Percentiles rank a stretch among this genome's conserved stretches.
Evolutionary conservation across 2,113 vertebrate species (phyloP).

Genomic region (Rafetus swinhoei): DNA sequence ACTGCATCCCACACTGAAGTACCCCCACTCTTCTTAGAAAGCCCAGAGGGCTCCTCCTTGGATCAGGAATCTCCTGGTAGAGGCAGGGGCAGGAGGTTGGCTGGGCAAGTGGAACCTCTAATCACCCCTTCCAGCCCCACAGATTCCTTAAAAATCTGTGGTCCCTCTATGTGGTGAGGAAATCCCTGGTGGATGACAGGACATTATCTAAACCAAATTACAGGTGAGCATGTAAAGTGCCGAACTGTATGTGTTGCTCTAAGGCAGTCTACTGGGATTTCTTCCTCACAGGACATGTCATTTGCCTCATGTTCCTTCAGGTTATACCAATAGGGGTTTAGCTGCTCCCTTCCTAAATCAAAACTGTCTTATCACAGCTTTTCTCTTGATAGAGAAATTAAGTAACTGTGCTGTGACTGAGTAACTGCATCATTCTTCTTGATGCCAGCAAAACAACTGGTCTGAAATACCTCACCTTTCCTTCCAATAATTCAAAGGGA

Average conservation of each 20-base stretch:
- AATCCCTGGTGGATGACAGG: background rate
- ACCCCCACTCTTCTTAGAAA: background rate
- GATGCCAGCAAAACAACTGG: background rate
- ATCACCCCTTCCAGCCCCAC: background rate
- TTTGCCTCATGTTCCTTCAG: background rate
- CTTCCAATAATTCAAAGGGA: background rate
- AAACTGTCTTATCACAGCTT: background rate
- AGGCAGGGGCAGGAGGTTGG: background rate
- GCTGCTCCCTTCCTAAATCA: background rate
- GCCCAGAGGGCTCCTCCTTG: background rate
- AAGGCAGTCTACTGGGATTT: accelerated
- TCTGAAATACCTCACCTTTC: background rate
- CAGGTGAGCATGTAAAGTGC: background rate
- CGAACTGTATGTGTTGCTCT: background rate
- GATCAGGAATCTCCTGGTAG: background rate
- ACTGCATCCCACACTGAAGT: background rate
- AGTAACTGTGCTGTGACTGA: accelerated
- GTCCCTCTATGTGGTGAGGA: background rate
- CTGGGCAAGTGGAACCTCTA: background rate
- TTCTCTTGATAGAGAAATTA: background rate
- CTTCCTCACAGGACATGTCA: background rate
- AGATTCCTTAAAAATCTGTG: background rate
- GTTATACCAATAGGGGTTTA: background rate
- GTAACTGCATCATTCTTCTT: background rate
- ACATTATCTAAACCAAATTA: background rate